Evolutionary conservation across 2,888 invertebrate species (phyloP).

Genomic region (Trissonchulus latispiculum): DNA sequence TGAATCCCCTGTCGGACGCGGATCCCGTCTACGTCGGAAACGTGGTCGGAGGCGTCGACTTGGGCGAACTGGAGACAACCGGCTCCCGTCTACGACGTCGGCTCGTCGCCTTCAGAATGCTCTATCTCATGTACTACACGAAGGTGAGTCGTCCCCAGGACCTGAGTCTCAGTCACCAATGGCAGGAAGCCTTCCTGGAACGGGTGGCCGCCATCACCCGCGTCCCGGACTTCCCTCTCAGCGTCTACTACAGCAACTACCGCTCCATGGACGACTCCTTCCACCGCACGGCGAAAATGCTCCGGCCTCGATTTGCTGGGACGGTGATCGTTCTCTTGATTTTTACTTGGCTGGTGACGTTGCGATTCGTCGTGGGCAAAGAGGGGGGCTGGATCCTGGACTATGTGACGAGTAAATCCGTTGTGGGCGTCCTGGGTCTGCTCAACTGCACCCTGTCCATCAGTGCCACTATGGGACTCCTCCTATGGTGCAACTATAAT

Average conservation of each 20-base stretch:
- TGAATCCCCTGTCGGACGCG: neutral
- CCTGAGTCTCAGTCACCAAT: neutral
- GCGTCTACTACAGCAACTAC: neutral
- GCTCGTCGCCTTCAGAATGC: neutral
- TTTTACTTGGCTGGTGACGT: neutral
- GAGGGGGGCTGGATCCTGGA: neutral
- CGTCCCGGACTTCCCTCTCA: neutral
- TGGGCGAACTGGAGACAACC: neutral
- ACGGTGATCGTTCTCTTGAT: neutral
- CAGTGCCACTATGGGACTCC: slow-evolving; percentile 71
- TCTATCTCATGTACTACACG: neutral
- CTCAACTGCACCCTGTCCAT: slow-evolving; percentile 82
- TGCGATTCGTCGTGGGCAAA: neutral
- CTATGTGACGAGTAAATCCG: slow-evolving; percentile 66
- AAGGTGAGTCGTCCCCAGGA: neutral
- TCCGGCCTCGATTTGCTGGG: neutral
- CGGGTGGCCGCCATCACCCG: neutral
- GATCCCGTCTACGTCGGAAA: neutral
- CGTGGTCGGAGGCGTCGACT: neutral
- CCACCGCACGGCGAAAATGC: neutral
- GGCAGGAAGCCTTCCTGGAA: neutral
- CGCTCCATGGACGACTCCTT: neutral
- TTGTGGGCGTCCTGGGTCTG: slow-evolving; percentile 74
- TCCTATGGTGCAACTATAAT: slow-evolving; percentile 73
- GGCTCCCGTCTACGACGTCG: too few relatives aligned